Evolutionary conservation across 2,797 vertebrate genomes (phyloP).

Genomic region (Philypnodon macrostomus): DNA sequence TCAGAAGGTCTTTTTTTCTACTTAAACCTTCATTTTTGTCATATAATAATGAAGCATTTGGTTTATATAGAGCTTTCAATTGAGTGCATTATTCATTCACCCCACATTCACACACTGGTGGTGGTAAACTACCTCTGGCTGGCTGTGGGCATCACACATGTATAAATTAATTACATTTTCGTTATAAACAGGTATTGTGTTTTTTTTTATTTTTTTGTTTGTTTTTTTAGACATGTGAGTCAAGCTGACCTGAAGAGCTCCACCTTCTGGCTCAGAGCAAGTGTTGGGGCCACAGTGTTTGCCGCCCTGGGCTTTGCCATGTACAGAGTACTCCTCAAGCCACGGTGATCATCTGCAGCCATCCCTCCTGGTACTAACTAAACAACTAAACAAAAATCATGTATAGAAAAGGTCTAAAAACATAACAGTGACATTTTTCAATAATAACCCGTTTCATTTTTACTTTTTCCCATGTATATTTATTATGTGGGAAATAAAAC

Average conservation of each 20-base stretch:
- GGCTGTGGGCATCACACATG: too few relatives aligned
- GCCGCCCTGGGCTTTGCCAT: slow-evolving; percentile 91
- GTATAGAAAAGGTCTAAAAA: background rate
- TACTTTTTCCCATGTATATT: slow-evolving; percentile 20
- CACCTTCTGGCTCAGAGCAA: slow-evolving; percentile 91
- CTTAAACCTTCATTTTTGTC: background rate
- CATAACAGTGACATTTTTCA: background rate
- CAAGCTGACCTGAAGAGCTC: slow-evolving; percentile 91
- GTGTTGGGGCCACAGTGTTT: slow-evolving; percentile 90
- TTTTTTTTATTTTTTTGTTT: too few relatives aligned
- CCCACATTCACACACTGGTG: too few relatives aligned
- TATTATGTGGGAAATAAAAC: slow-evolving; percentile 12
- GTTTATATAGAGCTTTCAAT: too few relatives aligned
- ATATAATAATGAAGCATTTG: background rate
- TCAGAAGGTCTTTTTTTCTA: slow-evolving; percentile 83
- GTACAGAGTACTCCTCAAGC: slow-evolving; percentile 89
- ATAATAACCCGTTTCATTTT: background rate
- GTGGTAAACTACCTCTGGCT: too few relatives aligned
- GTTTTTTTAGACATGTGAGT: slow-evolving; percentile 84
- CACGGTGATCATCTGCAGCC: slow-evolving; percentile 79
- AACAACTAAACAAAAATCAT: slow-evolving; percentile 17
- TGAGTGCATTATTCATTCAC: too few relatives aligned
- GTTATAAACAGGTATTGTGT: slow-evolving; percentile 6
- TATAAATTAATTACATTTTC: background rate
- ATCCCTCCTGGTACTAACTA: slow-evolving; percentile 13